These are phyloP conservation scores for Omphaloscelis lunosa DNA, from an alignment of 2,888 invertebrate species.

Conservation along the genomic window DNA sequence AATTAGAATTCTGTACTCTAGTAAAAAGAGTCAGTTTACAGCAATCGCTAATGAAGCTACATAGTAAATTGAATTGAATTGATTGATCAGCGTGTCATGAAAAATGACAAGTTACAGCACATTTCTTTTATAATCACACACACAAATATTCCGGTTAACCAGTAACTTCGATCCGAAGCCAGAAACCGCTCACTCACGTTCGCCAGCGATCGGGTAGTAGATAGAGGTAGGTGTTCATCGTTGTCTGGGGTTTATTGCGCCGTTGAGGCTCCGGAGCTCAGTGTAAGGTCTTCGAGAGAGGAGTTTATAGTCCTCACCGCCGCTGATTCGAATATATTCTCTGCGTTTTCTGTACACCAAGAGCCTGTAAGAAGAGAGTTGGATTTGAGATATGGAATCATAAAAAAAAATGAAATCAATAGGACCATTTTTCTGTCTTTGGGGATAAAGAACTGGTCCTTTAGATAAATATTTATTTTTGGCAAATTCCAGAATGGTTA, in stretches of 20 bases:
- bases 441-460: background rate
- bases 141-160: constrained; percentile 22
- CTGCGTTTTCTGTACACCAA: constrained; percentile 86
- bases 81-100: background rate
- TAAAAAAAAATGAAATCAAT: background rate
- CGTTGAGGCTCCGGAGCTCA: constrained; percentile 85
- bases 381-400: constrained; percentile 8
- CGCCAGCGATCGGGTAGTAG: constrained; percentile 58
- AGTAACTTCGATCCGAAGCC: constrained; percentile 34
- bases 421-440: background rate
- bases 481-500: background rate
- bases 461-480: background rate
- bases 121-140: constrained; percentile 6
- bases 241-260: constrained; percentile 75
- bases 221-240: constrained; percentile 76
- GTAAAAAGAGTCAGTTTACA: background rate
- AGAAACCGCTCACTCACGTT: constrained; percentile 42
- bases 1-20: background rate
- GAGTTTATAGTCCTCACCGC: constrained; percentile 82
- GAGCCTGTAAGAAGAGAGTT: constrained; percentile 78
- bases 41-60: background rate
- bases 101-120: constrained; percentile 14
- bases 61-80: background rate
- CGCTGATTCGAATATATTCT: constrained; percentile 73
- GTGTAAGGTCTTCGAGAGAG: constrained; percentile 83